phyloP scores from a whole-genome alignment of 2,113 vertebrate genomes.

The Antigone vipio region DNA sequence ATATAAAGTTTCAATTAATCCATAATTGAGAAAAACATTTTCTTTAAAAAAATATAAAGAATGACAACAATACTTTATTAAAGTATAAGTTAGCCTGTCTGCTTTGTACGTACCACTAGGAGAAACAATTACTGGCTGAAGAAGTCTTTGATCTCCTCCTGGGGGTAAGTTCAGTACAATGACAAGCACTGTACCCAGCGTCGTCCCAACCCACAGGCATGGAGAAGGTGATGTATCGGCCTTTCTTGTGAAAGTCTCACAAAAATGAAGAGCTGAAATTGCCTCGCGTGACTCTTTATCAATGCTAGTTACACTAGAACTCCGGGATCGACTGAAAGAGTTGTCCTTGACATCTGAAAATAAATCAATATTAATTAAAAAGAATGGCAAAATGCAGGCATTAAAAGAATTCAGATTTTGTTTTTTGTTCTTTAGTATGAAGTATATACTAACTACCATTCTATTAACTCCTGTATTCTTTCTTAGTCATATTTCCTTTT shows the following conservation, averaged over 20 bases:
- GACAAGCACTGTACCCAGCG: conserved; percentile 88
- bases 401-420: not conserved
- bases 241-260: conserved; percentile 91
- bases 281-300: conserved; percentile 94
- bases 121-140: conserved; percentile 93
- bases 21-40: not conserved
- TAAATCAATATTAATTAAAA: conserved; percentile 34
- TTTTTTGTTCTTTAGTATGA: not conserved
- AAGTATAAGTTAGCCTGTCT: not conserved
- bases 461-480: not conserved
- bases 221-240: conserved; percentile 83
- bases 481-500: not conserved
- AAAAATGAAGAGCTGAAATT: conserved; percentile 92
- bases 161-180: conserved; percentile 89
- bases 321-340: conserved; percentile 97
- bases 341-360: conserved; percentile 96
- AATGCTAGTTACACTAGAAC: conserved; percentile 98
- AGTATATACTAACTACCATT: not conserved
- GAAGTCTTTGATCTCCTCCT: conserved; percentile 91
- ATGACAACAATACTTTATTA: not conserved
- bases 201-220: conserved; percentile 93
- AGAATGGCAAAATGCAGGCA: not conserved
- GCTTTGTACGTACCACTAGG: conserved; percentile 86
- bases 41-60: not conserved
- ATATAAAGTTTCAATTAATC: not conserved